phyloP scores from a whole-genome alignment of 2,113 vertebrate species.

The Onychostruthus taczanowskii region DNA sequence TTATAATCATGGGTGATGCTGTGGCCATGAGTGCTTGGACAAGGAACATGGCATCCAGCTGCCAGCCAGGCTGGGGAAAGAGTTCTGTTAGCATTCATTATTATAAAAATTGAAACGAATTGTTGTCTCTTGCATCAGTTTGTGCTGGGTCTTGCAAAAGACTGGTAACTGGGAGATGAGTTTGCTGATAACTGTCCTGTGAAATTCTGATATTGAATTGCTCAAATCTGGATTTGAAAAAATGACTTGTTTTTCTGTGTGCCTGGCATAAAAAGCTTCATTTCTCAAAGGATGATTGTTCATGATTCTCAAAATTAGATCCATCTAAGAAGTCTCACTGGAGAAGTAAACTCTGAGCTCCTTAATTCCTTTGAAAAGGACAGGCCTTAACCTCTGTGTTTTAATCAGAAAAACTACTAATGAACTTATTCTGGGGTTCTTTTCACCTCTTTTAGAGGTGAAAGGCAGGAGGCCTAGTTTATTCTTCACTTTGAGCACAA shows the following conservation, averaged over 20 bases:
- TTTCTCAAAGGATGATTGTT: background rate
- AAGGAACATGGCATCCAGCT: background rate
- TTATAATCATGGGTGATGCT: background rate
- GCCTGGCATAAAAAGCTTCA: background rate
- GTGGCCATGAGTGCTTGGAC: background rate
- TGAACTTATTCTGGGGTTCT: background rate
- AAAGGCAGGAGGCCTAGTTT: background rate
- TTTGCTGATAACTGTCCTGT: background rate
- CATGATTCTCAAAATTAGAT: background rate
- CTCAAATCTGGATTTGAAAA: background rate
- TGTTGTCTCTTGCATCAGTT: background rate
- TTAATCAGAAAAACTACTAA: background rate
- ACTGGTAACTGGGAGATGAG: background rate
- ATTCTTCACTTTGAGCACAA: background rate
- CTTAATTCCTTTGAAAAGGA: background rate
- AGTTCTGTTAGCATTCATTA: background rate
- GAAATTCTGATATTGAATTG: background rate
- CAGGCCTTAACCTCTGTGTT: background rate
- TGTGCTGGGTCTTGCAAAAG: background rate
- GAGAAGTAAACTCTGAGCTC: background rate
- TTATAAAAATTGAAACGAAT: background rate
- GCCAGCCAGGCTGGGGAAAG: background rate
- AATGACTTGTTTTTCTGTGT: background rate
- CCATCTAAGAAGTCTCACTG: fast-evolving
- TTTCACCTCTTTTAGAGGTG: background rate